Conservation (phyloP, 2,113 vertebrate genomes). For the Grallaria varia region DNA sequence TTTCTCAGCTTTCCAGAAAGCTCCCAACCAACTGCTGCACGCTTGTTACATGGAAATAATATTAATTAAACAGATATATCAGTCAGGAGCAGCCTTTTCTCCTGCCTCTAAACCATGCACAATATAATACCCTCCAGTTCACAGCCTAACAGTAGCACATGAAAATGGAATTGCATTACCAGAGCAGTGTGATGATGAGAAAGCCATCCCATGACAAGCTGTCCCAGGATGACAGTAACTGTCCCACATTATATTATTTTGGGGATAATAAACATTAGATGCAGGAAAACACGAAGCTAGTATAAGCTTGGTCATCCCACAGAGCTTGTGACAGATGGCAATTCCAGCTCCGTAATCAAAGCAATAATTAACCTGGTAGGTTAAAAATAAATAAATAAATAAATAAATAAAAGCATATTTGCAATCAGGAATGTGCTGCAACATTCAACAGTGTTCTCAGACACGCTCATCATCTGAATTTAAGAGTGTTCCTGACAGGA, state of each 20-base stretch:
- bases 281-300: background rate
- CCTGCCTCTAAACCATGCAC: background rate
- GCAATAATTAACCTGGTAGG: conserved; percentile 13
- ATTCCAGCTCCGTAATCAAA: conserved; percentile 23
- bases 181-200: background rate
- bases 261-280: conserved; percentile 41
- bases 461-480: background rate
- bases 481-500: background rate
- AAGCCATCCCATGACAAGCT: conserved; percentile 2
- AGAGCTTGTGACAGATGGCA: conserved; percentile 36
- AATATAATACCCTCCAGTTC: background rate
- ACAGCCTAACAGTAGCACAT: background rate
- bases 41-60: background rate
- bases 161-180: background rate
- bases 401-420: background rate
- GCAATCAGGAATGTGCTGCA: background rate
- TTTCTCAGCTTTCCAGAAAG: background rate
- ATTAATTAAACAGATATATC: background rate
- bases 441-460: background rate
- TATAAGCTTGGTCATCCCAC: conserved; percentile 47
- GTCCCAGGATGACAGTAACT: background rate
- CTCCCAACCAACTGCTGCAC: background rate
- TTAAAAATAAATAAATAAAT: background rate
- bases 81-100: background rate
- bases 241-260: conserved; percentile 24